phyloP scores from a whole-genome alignment of 2,797 vertebrate species.

The Lophotriccus pileatus region DNA sequence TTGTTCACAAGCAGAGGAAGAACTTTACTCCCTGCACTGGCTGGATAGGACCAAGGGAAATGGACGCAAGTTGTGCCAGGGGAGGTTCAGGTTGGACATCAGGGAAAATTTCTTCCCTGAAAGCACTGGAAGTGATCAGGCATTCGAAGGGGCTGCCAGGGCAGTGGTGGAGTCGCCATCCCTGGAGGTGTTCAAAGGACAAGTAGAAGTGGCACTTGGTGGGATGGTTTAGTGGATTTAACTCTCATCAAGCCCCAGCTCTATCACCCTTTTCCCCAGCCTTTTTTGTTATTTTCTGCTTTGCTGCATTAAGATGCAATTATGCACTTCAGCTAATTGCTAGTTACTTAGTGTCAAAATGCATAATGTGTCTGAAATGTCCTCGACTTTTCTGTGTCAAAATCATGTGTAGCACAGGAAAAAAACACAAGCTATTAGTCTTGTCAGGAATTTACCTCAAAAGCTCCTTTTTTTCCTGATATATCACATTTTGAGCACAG shows the following conservation, averaged over 20 bases:
- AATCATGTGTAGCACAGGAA: neutral
- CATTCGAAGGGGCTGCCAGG: neutral
- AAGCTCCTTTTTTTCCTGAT: neutral
- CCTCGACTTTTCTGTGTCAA: neutral
- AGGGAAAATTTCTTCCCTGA: neutral
- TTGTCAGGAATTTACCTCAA: neutral
- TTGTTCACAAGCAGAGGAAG: neutral
- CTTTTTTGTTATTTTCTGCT: slow-evolving; percentile 28
- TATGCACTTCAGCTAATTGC: slow-evolving; percentile 61
- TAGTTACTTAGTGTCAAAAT: slow-evolving; percentile 60
- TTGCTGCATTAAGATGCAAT: slow-evolving; percentile 51
- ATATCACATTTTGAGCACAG: neutral
- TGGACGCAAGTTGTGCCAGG: neutral
- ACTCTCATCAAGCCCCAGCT: neutral
- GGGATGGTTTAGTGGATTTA: neutral
- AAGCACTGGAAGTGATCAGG: neutral
- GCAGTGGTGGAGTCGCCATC: neutral
- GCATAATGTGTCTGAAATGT: slow-evolving; percentile 12
- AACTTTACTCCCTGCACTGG: neutral
- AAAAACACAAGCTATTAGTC: neutral
- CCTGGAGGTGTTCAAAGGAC: neutral
- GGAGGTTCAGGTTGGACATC: neutral
- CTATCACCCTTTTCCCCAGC: neutral
- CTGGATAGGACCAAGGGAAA: neutral
- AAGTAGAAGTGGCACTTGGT: neutral